phyloP scores from a whole-genome alignment of 1,140 invertebrate genomes.

The Sminthurinus signatus region DNA sequence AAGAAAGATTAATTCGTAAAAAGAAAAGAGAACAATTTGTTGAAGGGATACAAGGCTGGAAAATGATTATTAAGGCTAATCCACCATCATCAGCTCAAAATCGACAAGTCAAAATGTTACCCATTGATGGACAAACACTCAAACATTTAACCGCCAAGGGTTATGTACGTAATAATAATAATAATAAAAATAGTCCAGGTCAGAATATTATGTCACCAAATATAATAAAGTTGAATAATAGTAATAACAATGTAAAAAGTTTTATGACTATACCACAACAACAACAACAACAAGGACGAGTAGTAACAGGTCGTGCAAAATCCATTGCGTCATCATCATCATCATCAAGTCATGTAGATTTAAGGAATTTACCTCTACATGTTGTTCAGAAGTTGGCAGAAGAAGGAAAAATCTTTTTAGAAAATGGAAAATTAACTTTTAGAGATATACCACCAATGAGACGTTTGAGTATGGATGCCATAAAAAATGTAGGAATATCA shows the following conservation, averaged over 20 bases:
- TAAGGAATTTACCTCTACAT: conserved; percentile 5
- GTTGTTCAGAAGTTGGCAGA: conserved; percentile 24
- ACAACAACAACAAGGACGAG: not conserved
- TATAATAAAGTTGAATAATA: not conserved
- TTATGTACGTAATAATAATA: not conserved
- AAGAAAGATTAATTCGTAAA: not conserved
- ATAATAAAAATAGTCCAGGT: not conserved
- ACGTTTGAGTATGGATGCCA: no score
- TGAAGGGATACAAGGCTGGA: conserved; percentile 3
- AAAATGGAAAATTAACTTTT: conserved; percentile 4
- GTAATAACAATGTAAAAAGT: not conserved
- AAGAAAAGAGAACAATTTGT: not conserved
- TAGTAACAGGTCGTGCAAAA: not conserved
- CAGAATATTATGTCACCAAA: not conserved
- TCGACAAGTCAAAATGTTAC: not conserved
- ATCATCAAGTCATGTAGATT: not conserved
- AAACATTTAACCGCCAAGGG: not conserved
- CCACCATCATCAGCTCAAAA: not conserved
- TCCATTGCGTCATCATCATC: not conserved
- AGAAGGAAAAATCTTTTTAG: conserved; percentile 13
- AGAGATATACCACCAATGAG: no score
- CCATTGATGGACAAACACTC: not conserved
- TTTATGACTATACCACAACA: not conserved
- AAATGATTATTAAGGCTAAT: not conserved
- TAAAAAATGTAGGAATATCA: no score